Conservation (phyloP, 2,797 vertebrate species). For the Chrosomus eos region DNA sequence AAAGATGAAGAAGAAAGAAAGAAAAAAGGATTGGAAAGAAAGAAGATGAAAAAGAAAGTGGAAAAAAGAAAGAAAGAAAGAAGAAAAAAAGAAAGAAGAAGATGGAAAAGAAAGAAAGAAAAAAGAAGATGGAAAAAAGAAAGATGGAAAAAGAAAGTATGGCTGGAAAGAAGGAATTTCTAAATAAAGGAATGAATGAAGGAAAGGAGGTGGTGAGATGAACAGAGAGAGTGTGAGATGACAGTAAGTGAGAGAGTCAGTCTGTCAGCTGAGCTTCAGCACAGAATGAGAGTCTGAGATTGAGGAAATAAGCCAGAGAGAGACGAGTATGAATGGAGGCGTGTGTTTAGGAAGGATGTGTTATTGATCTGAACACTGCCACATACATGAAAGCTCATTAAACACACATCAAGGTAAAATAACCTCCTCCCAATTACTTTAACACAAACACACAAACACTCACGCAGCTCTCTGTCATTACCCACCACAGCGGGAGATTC, state of each 20-base stretch:
- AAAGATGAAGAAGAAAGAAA: not conserved
- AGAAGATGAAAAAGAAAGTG: not conserved
- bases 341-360: slow-evolving; percentile 38
- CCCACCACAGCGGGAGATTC: slow-evolving; percentile 50
- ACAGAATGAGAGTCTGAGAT: slow-evolving; percentile 4
- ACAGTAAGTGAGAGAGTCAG: slow-evolving; percentile 4
- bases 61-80: not conserved
- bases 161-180: not conserved
- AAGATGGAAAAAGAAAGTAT: not conserved
- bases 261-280: not conserved
- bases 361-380: slow-evolving; percentile 68
- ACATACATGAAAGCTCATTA: slow-evolving; percentile 70
- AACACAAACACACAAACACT: slow-evolving; percentile 44
- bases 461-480: slow-evolving; percentile 54
- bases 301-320: slow-evolving; percentile 21
- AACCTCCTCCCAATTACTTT: slow-evolving; percentile 65
- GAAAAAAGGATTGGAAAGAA: no score
- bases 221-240: slow-evolving; percentile 3
- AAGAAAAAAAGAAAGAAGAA: no score
- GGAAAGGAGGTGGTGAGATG: not conserved
- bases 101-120: no score
- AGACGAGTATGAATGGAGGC: slow-evolving; percentile 36
- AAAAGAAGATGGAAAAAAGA: no score
- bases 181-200: not conserved
- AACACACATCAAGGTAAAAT: slow-evolving; percentile 68